A percentile compares a stretch with the other conserved stretches of the same genome.
Evolutionary conservation across 1,140 invertebrate species (phyloP).

Genomic region (Pollicipes pollicipes): DNA sequence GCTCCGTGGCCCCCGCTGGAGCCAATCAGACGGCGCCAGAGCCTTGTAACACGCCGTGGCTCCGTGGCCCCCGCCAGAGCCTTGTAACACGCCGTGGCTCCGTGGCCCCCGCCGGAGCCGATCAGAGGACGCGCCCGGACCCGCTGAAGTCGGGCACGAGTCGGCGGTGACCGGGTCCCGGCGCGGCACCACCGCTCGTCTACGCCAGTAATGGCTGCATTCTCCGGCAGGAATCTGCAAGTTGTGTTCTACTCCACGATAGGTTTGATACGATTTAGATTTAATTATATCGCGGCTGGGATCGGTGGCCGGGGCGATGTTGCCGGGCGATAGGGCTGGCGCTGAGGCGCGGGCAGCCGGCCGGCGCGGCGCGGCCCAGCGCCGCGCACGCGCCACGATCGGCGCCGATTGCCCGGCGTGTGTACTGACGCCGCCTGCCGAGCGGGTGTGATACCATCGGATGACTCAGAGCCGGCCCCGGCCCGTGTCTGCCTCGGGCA

Average conservation of each 20-base stretch:
- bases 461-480: neutral
- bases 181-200: neutral
- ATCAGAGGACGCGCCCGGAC: no score
- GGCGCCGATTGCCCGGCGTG: neutral
- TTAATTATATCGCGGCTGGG: neutral
- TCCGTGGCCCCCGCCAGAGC: no score
- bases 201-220: neutral
- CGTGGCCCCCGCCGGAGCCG: no score
- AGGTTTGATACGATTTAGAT: slow-evolving; percentile 2
- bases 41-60: no score
- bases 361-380: no score
- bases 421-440: no score
- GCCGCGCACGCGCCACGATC: neutral
- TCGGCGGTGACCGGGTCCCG: no score
- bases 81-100: no score
- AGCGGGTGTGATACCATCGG: neutral
- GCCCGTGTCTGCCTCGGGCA: neutral
- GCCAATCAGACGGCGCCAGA: no score
- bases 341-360: no score
- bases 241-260: neutral
- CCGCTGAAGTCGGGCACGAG: no score
- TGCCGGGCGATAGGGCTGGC: neutral
- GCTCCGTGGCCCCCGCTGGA: no score
- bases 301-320: neutral
- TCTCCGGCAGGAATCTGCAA: neutral